Evolutionary conservation across 2,888 invertebrate genomes (phyloP).

Genomic region (Cheilosia vulpina): DNA sequence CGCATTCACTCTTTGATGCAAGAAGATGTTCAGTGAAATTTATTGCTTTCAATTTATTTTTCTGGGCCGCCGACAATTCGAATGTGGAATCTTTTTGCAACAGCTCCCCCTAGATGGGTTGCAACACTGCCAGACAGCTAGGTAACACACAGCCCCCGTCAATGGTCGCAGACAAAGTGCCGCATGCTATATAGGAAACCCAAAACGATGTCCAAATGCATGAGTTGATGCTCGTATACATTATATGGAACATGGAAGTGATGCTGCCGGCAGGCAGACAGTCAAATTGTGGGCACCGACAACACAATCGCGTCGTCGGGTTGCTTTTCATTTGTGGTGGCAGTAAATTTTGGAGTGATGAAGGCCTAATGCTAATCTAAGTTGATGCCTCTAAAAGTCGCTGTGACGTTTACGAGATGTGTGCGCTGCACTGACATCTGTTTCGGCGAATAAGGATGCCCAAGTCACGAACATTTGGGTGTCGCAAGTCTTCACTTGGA

Average conservation of each 20-base stretch:
- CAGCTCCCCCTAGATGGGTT: slow-evolving; percentile 17
- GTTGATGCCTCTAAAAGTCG: slow-evolving; percentile 20
- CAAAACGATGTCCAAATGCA: slow-evolving; percentile 29
- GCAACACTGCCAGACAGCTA: slow-evolving; percentile 29
- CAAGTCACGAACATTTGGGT: slow-evolving; percentile 52
- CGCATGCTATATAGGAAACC: slow-evolving; percentile 13
- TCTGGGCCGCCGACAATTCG: slow-evolving; percentile 58
- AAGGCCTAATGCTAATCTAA: slow-evolving; percentile 44
- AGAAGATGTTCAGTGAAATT: slow-evolving; percentile 58
- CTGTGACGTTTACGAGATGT: slow-evolving; percentile 20
- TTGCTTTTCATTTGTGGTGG: background rate
- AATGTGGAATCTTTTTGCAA: slow-evolving; percentile 23
- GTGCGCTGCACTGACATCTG: slow-evolving; percentile 28
- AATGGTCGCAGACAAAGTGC: slow-evolving; percentile 27
- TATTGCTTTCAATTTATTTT: slow-evolving; percentile 64
- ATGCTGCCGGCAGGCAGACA: background rate
- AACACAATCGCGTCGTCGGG: background rate
- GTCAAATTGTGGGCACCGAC: slow-evolving; percentile 23
- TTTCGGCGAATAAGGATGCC: slow-evolving; percentile 36
- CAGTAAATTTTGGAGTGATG: slow-evolving; percentile 40
- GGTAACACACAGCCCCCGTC: background rate
- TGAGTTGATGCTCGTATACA: background rate
- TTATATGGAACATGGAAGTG: background rate
- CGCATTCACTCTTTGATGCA: background rate
- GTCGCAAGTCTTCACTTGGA: slow-evolving; percentile 45